Percentiles rank a stretch among this genome's conserved stretches.
Evolutionary conservation across 2,888 invertebrate species (phyloP).

Genomic region (Lycocerus yunnanus): DNA sequence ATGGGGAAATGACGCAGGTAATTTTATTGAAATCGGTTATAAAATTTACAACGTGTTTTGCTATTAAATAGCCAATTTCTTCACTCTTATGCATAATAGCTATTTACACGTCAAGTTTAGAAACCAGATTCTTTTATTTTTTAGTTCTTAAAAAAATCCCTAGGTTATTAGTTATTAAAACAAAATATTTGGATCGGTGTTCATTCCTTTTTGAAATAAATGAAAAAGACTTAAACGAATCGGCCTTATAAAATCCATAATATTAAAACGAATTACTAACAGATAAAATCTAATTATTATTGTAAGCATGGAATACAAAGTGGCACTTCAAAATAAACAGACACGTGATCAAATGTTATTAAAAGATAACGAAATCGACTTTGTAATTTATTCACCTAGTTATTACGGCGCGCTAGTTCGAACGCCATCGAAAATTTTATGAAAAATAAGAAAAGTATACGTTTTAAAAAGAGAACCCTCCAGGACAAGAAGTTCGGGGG

Average conservation of each 20-base stretch:
- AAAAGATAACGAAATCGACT: not conserved
- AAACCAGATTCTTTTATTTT: too few species aligned
- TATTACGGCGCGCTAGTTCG: too few species aligned
- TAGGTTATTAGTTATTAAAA: too few species aligned
- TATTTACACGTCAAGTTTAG: too few species aligned
- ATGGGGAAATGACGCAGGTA: not conserved
- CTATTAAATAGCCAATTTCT: too few species aligned
- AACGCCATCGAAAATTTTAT: not conserved
- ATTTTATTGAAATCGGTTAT: not conserved
- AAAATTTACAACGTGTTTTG: too few species aligned
- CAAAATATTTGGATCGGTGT: too few species aligned
- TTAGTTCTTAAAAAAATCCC: too few species aligned
- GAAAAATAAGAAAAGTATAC: too few species aligned
- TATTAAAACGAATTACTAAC: not conserved
- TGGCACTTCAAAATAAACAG: not conserved
- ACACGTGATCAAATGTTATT: not conserved
- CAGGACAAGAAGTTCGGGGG: not conserved
- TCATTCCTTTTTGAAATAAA: too few species aligned
- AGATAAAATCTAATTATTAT: not conserved
- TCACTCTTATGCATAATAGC: too few species aligned
- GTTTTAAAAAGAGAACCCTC: not conserved
- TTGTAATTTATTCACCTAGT: not conserved
- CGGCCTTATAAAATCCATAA: not conserved
- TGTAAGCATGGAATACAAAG: not conserved
- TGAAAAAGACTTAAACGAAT: not conserved